Conservation (phyloP, 2,888 invertebrate species). For the Thelaira solivaga region DNA sequence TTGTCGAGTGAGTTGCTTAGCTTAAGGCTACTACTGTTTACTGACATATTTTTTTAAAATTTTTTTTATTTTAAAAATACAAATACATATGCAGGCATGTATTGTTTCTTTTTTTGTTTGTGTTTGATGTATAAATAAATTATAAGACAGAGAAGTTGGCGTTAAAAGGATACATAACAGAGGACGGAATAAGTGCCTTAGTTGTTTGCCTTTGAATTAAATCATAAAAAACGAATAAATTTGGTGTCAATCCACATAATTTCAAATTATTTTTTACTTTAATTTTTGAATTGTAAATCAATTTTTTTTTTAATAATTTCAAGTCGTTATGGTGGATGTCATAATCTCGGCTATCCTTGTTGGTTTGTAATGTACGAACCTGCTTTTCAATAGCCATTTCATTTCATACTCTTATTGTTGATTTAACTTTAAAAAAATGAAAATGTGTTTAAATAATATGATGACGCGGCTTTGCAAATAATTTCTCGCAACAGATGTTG, state of each 20-base stretch:
- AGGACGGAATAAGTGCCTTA: too few species aligned
- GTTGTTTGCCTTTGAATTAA: too few species aligned
- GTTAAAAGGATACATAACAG: neutral
- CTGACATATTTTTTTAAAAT: neutral
- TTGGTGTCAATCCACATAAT: too few species aligned
- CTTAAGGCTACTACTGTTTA: conserved; percentile 45
- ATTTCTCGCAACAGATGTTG: conserved; percentile 77
- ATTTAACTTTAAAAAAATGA: conserved; percentile 1
- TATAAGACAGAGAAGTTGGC: neutral
- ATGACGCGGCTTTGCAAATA: conserved; percentile 78
- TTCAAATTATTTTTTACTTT: too few species aligned
- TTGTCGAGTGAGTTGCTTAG: conserved; percentile 39
- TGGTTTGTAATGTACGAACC: neutral
- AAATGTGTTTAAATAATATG: conserved; percentile 74
- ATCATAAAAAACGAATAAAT: too few species aligned
- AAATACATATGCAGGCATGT: neutral
- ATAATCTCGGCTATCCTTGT: neutral
- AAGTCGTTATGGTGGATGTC: too few species aligned
- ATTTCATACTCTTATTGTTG: neutral
- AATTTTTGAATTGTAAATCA: too few species aligned
- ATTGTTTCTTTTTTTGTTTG: neutral
- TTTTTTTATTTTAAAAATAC: conserved; percentile 18
- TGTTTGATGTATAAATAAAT: conserved; percentile 17
- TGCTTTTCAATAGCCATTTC: neutral
- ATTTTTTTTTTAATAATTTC: too few species aligned